Evolutionary conservation across 1,140 invertebrate species (phyloP), one percentile per base, ranked within the genome.

Genomic region (Drosophila littoralis): DNA sequence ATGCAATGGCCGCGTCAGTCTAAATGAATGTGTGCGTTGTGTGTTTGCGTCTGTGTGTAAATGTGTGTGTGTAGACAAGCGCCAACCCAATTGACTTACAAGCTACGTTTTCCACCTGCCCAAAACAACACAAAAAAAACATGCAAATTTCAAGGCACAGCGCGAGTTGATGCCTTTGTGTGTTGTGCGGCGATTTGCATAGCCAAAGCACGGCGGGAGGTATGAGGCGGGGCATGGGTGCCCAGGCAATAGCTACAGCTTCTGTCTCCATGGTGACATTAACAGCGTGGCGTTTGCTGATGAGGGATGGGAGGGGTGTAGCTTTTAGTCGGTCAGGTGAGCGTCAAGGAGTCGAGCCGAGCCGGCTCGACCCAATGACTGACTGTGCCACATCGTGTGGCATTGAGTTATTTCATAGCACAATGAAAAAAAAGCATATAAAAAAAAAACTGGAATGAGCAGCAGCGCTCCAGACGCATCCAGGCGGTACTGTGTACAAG

Each of bases 241-340:
- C 60, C 40, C 63, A 48, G 48, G 57, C 64, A 55, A 10, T n/a
- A 40, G 60, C 74, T 68, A 46, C 57, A 54, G 71, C 63, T 67
- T 33, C 45, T 61, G 83, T 88, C 83, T 83, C 83, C 73, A 89
- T 88, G 83, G 83, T 77, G 83, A 88, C 83, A 88, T 88, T 89
- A 89, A 76, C 84, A 79, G 68, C 46, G 72, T 75, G 66, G 58
- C 36, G 33, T 36, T 32, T 67, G 50, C 60, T 75, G 57, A 28
- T 28, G 22, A 28, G 74, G 54, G 45, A 5, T 46, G 60, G 63
- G 33, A 33, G 45, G 33, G 42, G 50, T 42, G 46, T 15, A 63
- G 72, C 46, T 22, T 42, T 60, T 63, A 52, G 74, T 71, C 64
- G 73, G 75, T 69, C 82, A 85, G 82, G 82, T 85, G 70, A 69